These are phyloP conservation scores for Columba livia DNA, from an alignment of 2,113 vertebrate genomes.

Conservation along the genomic window DNA sequence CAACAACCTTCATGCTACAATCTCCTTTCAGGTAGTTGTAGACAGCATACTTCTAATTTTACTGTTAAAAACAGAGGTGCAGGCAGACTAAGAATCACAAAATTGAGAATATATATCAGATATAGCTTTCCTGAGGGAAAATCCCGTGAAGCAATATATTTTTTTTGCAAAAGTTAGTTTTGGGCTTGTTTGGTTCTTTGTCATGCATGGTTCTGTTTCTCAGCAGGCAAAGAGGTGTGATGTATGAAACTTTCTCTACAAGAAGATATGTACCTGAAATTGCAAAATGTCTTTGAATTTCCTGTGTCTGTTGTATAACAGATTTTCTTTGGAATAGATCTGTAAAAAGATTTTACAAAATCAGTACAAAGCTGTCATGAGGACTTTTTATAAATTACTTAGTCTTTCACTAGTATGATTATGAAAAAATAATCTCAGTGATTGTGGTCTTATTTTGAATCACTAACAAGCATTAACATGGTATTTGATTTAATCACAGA, in stretches of 20 bases:
- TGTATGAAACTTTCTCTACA: background rate
- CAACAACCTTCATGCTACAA: no score
- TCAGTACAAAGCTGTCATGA: background rate
- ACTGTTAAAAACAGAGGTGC: background rate
- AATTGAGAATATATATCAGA: background rate
- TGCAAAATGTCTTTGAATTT: background rate
- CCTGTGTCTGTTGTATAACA: background rate
- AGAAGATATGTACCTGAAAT: background rate
- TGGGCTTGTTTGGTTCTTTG: background rate
- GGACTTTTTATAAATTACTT: background rate
- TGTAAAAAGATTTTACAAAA: background rate
- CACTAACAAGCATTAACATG: background rate
- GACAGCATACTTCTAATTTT: background rate
- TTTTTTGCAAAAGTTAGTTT: background rate
- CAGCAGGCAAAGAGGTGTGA: background rate
- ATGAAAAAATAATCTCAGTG: background rate
- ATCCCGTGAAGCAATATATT: background rate
- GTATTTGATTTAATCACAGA: background rate
- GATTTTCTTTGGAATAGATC: background rate
- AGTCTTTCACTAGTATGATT: background rate
- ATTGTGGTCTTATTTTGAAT: background rate
- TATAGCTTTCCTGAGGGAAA: background rate
- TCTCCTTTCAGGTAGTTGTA: no score
- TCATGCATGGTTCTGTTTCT: background rate
- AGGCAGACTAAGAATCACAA: background rate